Conservation (phyloP, 2,113 vertebrate genomes). For the Pseudorasbora parva region DNA sequence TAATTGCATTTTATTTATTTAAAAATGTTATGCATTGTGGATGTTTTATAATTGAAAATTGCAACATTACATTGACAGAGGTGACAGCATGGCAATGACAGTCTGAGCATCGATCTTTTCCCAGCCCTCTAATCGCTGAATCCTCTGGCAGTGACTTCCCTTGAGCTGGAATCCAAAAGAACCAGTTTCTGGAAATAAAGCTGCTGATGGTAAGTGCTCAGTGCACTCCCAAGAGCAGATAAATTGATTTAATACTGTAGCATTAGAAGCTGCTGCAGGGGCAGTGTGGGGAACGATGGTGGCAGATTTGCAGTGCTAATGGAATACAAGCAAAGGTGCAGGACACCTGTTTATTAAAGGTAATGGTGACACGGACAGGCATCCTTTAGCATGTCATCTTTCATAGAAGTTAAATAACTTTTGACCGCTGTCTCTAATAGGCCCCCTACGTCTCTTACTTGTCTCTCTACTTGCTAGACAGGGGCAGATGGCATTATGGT, state of each 20-base stretch:
- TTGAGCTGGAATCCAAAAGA: conserved; percentile 38
- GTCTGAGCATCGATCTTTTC: conserved; percentile 25
- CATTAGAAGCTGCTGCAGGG: conserved; percentile 29
- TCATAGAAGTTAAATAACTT: neutral
- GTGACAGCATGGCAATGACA: conserved; percentile 6
- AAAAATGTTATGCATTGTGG: neutral
- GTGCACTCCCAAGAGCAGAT: conserved; percentile 31
- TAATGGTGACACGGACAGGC: neutral
- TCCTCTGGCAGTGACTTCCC: conserved; percentile 20
- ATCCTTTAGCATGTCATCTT: neutral
- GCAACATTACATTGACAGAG: neutral
- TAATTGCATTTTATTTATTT: neutral
- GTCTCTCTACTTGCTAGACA: neutral
- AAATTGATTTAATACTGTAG: conserved; percentile 30
- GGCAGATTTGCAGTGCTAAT: conserved; percentile 31
- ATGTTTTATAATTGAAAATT: neutral
- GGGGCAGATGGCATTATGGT: neutral
- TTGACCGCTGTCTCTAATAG: neutral
- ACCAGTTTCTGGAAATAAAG: conserved; percentile 45
- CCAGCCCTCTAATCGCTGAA: conserved; percentile 6
- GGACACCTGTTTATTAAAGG: neutral
- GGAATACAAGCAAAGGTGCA: neutral
- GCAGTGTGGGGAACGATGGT: conserved; percentile 3
- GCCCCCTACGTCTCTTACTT: neutral
- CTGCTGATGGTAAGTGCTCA: conserved; percentile 46